These are phyloP conservation scores for Adelges cooleyi DNA, from an alignment of 1,140 invertebrate genomes.

Conservation along the genomic window DNA sequence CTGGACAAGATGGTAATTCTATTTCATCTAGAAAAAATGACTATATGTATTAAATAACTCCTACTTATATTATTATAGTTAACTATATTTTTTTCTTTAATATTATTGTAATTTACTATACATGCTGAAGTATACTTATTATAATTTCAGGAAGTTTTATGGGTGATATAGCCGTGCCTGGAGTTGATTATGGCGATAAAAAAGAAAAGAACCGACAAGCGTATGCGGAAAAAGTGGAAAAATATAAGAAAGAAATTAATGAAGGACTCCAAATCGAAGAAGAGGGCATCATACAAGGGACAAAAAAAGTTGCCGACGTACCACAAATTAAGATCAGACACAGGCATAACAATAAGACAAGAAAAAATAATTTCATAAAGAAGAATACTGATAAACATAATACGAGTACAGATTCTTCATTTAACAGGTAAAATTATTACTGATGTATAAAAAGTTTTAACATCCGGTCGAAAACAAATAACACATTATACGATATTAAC, in stretches of 20 bases:
- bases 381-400: background rate
- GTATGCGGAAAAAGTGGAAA: conserved; percentile 54
- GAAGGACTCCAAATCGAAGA: conserved; percentile 71
- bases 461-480: no score
- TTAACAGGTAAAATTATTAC: background rate
- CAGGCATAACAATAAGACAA: conserved; percentile 8
- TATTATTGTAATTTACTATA: no score
- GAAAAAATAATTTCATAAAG: background rate
- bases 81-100: no score
- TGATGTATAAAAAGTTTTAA: no score
- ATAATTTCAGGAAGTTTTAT: conserved; percentile 31
- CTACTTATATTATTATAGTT: no score
- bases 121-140: no score
- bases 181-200: conserved; percentile 32
- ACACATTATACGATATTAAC: no score
- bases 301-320: conserved; percentile 1
- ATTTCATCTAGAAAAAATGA: no score
- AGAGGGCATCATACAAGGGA: conserved; percentile 48
- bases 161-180: conserved; percentile 34
- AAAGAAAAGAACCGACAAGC: background rate
- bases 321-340: conserved; percentile 8
- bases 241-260: conserved; percentile 63
- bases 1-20: no score
- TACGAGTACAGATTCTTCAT: conserved; percentile 35
- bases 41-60: no score